phyloP scores from a whole-genome alignment of 2,113 vertebrate species.

The Corynorhinus townsendii region DNA sequence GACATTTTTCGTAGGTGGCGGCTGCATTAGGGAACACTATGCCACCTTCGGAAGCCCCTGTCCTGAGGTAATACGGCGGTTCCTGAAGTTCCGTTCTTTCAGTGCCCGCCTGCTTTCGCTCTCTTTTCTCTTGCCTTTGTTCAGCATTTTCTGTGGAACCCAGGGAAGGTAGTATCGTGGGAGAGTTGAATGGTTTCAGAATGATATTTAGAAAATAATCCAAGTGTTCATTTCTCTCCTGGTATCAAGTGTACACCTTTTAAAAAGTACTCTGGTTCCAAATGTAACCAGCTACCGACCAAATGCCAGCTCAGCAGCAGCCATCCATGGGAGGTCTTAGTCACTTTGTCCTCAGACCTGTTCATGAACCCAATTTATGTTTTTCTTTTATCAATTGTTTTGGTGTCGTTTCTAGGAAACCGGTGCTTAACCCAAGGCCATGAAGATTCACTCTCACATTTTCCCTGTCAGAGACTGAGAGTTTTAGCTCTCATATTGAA shows the following conservation, averaged over 20 bases:
- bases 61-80: rapidly evolving
- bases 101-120: neutral
- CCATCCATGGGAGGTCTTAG: neutral
- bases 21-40: neutral
- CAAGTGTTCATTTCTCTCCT: neutral
- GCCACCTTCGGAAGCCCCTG: neutral
- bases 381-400: neutral
- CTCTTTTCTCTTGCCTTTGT: too few relatives aligned
- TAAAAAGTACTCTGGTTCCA: neutral
- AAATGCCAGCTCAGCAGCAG: neutral
- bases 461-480: neutral
- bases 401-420: neutral
- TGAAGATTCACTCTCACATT: neutral
- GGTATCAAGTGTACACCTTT: neutral
- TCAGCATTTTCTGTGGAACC: neutral
- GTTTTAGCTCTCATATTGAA: neutral
- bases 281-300: neutral
- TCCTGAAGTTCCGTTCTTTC: neutral
- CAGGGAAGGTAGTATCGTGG: neutral
- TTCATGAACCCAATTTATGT: neutral
- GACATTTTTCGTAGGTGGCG: neutral
- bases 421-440: neutral
- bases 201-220: neutral
- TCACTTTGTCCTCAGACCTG: neutral
- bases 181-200: neutral